phyloP scores from a whole-genome alignment of 1,140 invertebrate species.

The Tetramorium alpestre region DNA sequence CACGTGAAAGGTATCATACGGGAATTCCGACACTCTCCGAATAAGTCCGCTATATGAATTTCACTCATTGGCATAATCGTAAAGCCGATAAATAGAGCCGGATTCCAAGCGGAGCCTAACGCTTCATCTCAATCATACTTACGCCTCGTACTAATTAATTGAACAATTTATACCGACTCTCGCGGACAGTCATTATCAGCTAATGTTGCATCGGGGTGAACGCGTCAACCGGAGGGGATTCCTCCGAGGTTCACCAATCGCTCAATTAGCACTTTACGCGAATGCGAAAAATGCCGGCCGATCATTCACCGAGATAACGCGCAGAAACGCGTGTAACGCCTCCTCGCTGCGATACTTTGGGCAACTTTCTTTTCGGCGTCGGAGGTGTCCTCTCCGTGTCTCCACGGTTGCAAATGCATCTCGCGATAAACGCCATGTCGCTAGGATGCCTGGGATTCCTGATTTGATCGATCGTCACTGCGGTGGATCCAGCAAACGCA shows the following conservation, averaged over 20 bases:
- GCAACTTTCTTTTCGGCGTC: not conserved
- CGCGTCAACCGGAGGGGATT: not conserved
- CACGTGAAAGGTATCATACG: not conserved
- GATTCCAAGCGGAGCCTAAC: slow-evolving; percentile 64
- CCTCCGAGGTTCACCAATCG: slow-evolving; percentile 11
- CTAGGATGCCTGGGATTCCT: slow-evolving; percentile 45
- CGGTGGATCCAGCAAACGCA: not conserved
- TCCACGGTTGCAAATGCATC: slow-evolving; percentile 20
- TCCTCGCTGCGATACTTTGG: slow-evolving; percentile 25
- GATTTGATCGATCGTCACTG: slow-evolving; percentile 40
- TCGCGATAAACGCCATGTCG: slow-evolving; percentile 27
- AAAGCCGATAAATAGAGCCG: slow-evolving; percentile 71
- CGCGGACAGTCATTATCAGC: slow-evolving; percentile 20
- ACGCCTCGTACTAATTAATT: slow-evolving; percentile 64
- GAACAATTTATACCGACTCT: not conserved
- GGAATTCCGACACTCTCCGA: slow-evolving; percentile 28
- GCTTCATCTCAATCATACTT: slow-evolving; percentile 69
- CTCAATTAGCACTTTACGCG: slow-evolving; percentile 57
- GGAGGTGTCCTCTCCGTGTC: not conserved
- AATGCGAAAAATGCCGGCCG: slow-evolving; percentile 10
- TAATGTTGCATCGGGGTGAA: not conserved
- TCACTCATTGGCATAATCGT: slow-evolving; percentile 62
- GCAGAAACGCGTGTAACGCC: slow-evolving; percentile 40
- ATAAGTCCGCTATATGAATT: slow-evolving; percentile 64
- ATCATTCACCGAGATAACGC: slow-evolving; percentile 46